A percentile compares a stretch with the other conserved stretches of the same genome.
Conservation (phyloP, 2,888 invertebrate species). For the Scaptomyza caliginosa region DNA sequence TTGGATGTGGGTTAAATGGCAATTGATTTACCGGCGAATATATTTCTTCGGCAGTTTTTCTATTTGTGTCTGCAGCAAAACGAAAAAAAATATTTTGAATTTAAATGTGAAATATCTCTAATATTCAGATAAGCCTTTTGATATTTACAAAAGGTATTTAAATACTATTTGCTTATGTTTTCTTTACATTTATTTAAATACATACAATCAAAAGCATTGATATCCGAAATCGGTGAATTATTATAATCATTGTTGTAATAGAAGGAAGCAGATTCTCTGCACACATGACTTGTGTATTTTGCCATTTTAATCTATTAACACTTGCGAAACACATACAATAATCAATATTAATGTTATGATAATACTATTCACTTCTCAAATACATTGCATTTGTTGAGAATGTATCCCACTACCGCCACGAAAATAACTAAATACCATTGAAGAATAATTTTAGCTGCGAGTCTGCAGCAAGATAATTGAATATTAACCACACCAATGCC, state of each 20-base stretch:
- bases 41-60: slow-evolving; percentile 69
- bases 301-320: slow-evolving; percentile 42
- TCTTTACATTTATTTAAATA: slow-evolving; percentile 9
- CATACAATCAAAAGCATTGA: slow-evolving; percentile 42
- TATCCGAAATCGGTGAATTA: slow-evolving; percentile 44
- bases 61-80: too few species aligned
- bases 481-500: slow-evolving; percentile 19
- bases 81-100: too few species aligned
- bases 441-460: slow-evolving; percentile 14
- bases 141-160: background rate
- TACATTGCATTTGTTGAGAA: slow-evolving; percentile 17
- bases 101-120: too few species aligned
- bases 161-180: background rate
- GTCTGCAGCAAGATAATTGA: slow-evolving; percentile 1
- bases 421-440: slow-evolving; percentile 34
- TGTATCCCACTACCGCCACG: slow-evolving; percentile 25
- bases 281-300: slow-evolving; percentile 41
- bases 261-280: slow-evolving; percentile 46
- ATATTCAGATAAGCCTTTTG: background rate
- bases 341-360: background rate
- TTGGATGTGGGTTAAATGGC: slow-evolving; percentile 77
- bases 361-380: background rate
- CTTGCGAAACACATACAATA: background rate
- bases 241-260: slow-evolving; percentile 53
- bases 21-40: slow-evolving; percentile 65